Percentiles rank a stretch among this genome's conserved stretches.
These are phyloP conservation scores for Chymomyza costata DNA, from an alignment of 1,140 invertebrate genomes.

Conservation along the genomic window DNA sequence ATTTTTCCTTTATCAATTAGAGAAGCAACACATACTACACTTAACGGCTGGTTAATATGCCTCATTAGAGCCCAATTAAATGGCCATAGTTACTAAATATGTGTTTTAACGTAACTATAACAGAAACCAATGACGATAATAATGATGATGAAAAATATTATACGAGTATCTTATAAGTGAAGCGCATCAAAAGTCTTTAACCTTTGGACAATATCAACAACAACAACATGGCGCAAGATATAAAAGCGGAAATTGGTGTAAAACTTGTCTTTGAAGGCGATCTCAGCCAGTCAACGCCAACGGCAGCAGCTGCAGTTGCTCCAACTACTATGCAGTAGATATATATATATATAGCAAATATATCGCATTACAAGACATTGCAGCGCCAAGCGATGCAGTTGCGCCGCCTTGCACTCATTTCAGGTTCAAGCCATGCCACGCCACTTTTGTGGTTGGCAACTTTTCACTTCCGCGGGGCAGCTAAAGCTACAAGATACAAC, in stretches of 20 bases:
- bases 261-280: constrained; percentile 55
- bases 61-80: constrained; percentile 61
- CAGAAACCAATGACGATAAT: too few relatives aligned
- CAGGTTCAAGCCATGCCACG: constrained; percentile 14
- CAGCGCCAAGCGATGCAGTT: too few relatives aligned
- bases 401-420: too few relatives aligned
- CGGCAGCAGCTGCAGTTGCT: constrained; percentile 31
- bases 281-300: constrained; percentile 16
- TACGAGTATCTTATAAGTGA: not conserved
- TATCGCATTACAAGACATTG: too few relatives aligned
- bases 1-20: constrained; percentile 63
- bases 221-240: constrained; percentile 7
- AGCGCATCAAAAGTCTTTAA: constrained; percentile 54
- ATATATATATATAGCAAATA: not conserved
- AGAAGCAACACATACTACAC: constrained; percentile 33
- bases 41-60: constrained; percentile 49
- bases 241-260: constrained; percentile 62
- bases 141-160: too few relatives aligned
- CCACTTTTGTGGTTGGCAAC: constrained; percentile 45
- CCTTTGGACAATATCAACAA: constrained; percentile 46
- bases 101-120: too few relatives aligned
- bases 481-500: too few relatives aligned
- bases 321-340: constrained; percentile 30
- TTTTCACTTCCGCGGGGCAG: constrained; percentile 23
- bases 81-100: constrained; percentile 23